Conservation (phyloP, 1,140 invertebrate species). For the Ptiloglossa arizonensis region DNA sequence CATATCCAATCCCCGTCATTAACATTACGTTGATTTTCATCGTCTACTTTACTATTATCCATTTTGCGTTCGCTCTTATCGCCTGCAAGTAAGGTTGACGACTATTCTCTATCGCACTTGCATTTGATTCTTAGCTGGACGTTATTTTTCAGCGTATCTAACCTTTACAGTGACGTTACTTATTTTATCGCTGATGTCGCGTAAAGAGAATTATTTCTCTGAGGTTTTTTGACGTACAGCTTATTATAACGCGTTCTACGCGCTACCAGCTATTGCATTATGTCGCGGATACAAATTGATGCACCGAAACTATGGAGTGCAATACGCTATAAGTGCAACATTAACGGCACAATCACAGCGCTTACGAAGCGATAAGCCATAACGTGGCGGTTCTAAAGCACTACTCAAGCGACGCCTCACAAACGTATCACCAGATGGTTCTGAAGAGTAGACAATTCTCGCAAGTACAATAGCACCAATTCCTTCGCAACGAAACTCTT, state of each 20-base stretch:
- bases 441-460: not conserved
- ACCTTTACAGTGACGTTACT: constrained; percentile 11
- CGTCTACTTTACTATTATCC: constrained; percentile 75
- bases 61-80: constrained; percentile 44
- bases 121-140: constrained; percentile 11
- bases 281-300: constrained; percentile 21
- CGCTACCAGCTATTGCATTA: constrained; percentile 22
- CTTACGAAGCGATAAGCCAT: constrained; percentile 10
- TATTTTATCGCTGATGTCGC: not conserved
- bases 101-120: constrained; percentile 1
- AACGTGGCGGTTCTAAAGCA: constrained; percentile 14
- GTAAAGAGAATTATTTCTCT: not conserved
- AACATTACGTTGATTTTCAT: constrained; percentile 72
- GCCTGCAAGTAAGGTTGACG: not conserved
- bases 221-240: not conserved
- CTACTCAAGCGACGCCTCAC: not conserved
- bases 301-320: constrained; percentile 11
- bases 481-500: too few species aligned
- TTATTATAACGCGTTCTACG: not conserved
- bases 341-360: constrained; percentile 33
- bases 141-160: constrained; percentile 4
- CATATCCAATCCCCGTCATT: constrained; percentile 81
- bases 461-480: too few species aligned
- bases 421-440: not conserved
- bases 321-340: constrained; percentile 13